phyloP scores from a whole-genome alignment of 1,140 invertebrate genomes.

The Drosophila arizonae region DNA sequence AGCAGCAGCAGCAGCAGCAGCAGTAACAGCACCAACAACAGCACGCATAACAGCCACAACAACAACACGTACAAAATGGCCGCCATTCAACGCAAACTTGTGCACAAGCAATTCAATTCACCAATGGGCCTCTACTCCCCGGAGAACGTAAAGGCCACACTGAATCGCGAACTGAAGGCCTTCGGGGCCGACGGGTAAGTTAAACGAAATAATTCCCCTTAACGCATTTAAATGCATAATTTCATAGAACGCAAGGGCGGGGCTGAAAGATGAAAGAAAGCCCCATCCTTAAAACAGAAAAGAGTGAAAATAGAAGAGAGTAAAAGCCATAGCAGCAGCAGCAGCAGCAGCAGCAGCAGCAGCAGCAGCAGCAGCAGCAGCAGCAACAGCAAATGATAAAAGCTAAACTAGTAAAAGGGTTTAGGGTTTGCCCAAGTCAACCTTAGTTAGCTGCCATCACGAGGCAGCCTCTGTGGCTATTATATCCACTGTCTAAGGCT shows the following conservation, averaged over 20 bases:
- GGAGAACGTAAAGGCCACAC: conserved; percentile 90
- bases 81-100: conserved; percentile 85
- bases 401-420: neutral
- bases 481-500: conserved; percentile 42
- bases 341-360: too few species aligned
- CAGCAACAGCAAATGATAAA: too few species aligned
- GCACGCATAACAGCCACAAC: conserved; percentile 32
- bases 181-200: conserved; percentile 91
- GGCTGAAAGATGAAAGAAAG: conserved; percentile 62
- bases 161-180: conserved; percentile 90
- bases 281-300: conserved; percentile 31
- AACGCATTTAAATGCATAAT: conserved; percentile 79
- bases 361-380: too few species aligned
- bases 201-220: conserved; percentile 63
- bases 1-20: conserved; percentile 13
- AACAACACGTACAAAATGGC: conserved; percentile 83
- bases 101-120: conserved; percentile 95
- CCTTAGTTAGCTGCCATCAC: conserved; percentile 10
- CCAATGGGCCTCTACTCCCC: conserved; percentile 94
- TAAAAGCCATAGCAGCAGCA: neutral
- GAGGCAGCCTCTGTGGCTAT: conserved; percentile 7
- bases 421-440: neutral
- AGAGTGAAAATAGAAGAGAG: neutral
- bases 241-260: conserved; percentile 49
- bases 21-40: conserved; percentile 28